Base-by-base conservation (phyloP, 2,797 vertebrate species). In the Sarcophilus harrisii region DNA sequence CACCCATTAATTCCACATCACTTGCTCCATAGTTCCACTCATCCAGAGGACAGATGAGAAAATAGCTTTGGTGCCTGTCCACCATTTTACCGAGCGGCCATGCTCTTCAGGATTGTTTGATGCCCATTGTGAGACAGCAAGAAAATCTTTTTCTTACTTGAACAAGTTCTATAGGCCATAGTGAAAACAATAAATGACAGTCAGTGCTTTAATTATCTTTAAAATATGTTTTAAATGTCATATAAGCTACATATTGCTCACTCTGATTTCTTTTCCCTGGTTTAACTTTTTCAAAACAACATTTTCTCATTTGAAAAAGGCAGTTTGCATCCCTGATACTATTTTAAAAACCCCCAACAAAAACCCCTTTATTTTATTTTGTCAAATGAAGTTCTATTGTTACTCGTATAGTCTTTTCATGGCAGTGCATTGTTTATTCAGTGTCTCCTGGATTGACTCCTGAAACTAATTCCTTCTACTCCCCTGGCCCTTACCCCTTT, bases 281-380 rank as follows among this genome's bases (percentile, higher is more conserved):
- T 98, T 99, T 98, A 93, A 97, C 98, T 96, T 98, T 98, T 97
- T 98, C 97, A 97, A 99, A 96, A 98, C 98, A 99, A 98, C 99
- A 96, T 99, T 99, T 99, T 98, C 99, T 99, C 98, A 98, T 98
- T 99, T 98, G 98, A 98, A 99, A 99, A 98, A 99, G 98, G 99
- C 98, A 99, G 99, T 99, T 99, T 99, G 99, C 99, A 99, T 99
- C 99, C 99, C 99, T 99, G 99, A 99, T 99, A 99, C 98, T 98
- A 98, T 98, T 98, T 98, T 95, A 58, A 98, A 24, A 24, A 8
- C 38, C 5, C 32, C n/a, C 38, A 87, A 97, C 98, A 97, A 97
- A 98, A 98, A 94, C 91, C 97, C 98, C 96, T 2, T 97, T 98
- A 98, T 95, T 96, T 87, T 87, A 87, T 87, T 87, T 87, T 87